These are phyloP conservation scores for Rhynchophorus ferrugineus DNA, from an alignment of 1,140 invertebrate genomes.

Conservation along the genomic window DNA sequence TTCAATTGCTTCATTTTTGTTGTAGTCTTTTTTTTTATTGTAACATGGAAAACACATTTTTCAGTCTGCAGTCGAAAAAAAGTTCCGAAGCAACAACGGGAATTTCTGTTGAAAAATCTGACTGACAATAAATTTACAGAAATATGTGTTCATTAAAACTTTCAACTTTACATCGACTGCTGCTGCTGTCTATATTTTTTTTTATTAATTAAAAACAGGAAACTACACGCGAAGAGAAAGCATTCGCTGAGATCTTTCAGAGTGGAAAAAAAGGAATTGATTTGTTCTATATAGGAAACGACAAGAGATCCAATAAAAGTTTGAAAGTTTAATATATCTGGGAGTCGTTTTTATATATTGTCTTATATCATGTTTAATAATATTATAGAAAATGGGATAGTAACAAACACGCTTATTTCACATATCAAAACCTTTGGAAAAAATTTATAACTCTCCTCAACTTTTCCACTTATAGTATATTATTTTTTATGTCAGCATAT, in stretches of 20 bases:
- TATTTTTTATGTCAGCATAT: conserved; percentile 1
- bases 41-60: not conserved
- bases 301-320: not conserved
- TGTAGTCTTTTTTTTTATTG: not conserved
- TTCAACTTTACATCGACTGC: no score
- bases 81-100: no score
- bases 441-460: not conserved
- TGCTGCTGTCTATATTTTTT: no score
- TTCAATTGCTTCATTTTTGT: not conserved
- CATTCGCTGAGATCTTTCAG: no score
- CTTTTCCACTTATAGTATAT: conserved; percentile 3
- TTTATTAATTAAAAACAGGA: no score
- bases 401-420: not conserved
- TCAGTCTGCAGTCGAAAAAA: no score
- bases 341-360: not conserved
- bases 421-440: not conserved
- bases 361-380: not conserved
- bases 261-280: no score
- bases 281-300: no score
- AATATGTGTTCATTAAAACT: no score
- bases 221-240: no score
- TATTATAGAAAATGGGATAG: not conserved
- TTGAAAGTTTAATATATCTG: not conserved
- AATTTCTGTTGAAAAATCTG: no score
- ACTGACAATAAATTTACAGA: no score